Evolutionary conservation across 2,113 vertebrate species (phyloP).

Genomic region (Brienomyrus longianalis): DNA sequence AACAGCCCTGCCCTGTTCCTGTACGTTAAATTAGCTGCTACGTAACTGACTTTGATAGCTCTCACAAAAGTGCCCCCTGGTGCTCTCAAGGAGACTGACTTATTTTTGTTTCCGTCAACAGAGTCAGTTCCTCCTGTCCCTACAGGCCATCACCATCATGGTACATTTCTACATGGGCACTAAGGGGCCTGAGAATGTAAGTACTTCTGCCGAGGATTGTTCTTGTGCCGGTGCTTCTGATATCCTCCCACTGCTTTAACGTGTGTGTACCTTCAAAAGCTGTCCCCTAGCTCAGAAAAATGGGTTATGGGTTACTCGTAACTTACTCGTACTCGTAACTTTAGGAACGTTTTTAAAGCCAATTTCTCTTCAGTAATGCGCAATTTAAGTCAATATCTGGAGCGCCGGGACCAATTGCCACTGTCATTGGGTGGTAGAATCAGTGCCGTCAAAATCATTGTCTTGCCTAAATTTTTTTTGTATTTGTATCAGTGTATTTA

Average conservation of each 20-base stretch:
- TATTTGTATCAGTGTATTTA: too few relatives aligned
- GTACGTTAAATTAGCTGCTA: not conserved
- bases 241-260: too few relatives aligned
- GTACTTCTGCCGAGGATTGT: slow-evolving; percentile 40
- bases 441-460: too few relatives aligned
- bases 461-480: too few relatives aligned
- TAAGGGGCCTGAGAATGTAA: slow-evolving; percentile 95
- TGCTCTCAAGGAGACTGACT: slow-evolving; percentile 8
- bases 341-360: too few relatives aligned
- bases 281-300: too few relatives aligned
- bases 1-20: not conserved
- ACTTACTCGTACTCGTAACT: not conserved
- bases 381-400: too few relatives aligned
- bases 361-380: too few relatives aligned
- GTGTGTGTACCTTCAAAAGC: too few relatives aligned
- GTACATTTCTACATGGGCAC: slow-evolving; percentile 99
- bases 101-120: slow-evolving; percentile 45
- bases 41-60: not conserved
- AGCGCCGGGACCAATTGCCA: too few relatives aligned
- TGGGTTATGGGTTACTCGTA: not conserved
- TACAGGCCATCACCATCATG: slow-evolving; percentile 98
- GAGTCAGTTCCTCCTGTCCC: slow-evolving; percentile 94
- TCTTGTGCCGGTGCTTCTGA: not conserved
- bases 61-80: not conserved
- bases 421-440: too few relatives aligned